Evolutionary conservation across 2,888 invertebrate species (phyloP).

Genomic region (Drosophila limbata): DNA sequence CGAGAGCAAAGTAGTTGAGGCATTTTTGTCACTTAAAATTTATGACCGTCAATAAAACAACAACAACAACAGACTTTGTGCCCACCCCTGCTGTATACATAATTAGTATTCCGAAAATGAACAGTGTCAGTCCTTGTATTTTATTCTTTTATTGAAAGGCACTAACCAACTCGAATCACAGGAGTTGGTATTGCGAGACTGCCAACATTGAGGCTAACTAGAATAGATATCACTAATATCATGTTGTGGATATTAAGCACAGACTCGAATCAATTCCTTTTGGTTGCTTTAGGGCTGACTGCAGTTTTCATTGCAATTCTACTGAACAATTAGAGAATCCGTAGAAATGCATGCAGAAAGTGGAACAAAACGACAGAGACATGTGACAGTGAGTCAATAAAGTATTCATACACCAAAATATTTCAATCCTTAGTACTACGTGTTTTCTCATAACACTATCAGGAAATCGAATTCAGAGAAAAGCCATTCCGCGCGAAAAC

Average conservation of each 20-base stretch:
- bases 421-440: too few species aligned
- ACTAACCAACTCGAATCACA: slow-evolving; percentile 46
- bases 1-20: too few species aligned
- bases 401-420: background rate
- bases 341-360: slow-evolving; percentile 1
- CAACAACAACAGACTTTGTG: too few species aligned
- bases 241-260: slow-evolving; percentile 13
- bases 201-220: slow-evolving; percentile 2
- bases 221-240: background rate
- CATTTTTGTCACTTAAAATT: too few species aligned
- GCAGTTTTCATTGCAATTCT: background rate
- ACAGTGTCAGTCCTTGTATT: too few species aligned
- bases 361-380: background rate
- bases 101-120: too few species aligned
- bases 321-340: background rate
- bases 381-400: background rate
- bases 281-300: background rate
- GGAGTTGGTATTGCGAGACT: slow-evolving; percentile 29
- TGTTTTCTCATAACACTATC: too few species aligned
- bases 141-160: background rate
- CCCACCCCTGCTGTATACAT: too few species aligned
- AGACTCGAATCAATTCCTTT: background rate
- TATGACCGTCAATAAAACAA: too few species aligned
- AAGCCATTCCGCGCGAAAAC: too few species aligned
- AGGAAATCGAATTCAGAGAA: too few species aligned